These are phyloP conservation scores for Nylanderia fulva DNA, from an alignment of 1,140 invertebrate genomes.

Conservation along the genomic window DNA sequence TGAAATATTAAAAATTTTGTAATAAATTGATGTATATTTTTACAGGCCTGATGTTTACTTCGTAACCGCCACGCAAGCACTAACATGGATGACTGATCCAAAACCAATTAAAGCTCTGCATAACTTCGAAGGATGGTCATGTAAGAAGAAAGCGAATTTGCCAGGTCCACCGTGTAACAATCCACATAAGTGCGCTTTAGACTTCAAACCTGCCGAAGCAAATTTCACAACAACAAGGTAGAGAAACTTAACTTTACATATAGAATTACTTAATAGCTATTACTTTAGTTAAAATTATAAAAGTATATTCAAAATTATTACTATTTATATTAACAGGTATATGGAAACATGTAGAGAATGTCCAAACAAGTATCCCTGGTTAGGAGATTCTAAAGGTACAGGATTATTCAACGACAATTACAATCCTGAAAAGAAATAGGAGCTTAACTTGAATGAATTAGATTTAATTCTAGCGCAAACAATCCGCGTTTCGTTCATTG, in stretches of 20 bases:
- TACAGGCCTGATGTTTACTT: conserved; percentile 95
- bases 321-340: conserved; percentile 87
- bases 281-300: conserved; percentile 19
- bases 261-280: conserved; percentile 5
- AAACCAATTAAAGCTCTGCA: conserved; percentile 89
- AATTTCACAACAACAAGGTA: conserved; percentile 92
- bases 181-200: conserved; percentile 93
- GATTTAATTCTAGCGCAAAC: conserved; percentile 56
- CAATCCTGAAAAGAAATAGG: conserved; percentile 88
- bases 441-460: conserved; percentile 54
- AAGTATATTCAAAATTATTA: conserved; percentile 26
- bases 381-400: conserved; percentile 94
- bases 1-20: neutral
- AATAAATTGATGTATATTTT: conserved; percentile 56
- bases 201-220: conserved; percentile 91
- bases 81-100: conserved; percentile 96
- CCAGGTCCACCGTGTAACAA: conserved; percentile 92
- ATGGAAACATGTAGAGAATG: conserved; percentile 95
- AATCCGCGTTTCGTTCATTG: conserved; percentile 57
- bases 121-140: conserved; percentile 93
- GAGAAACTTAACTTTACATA: conserved; percentile 15
- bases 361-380: conserved; percentile 94
- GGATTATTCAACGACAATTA: conserved; percentile 93
- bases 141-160: conserved; percentile 90
- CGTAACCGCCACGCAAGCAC: conserved; percentile 95